Percentiles rank a stretch among this genome's conserved stretches.
These are phyloP conservation scores for Athene cunicularia DNA, from an alignment of 2,113 vertebrate species.

Conservation along the genomic window DNA sequence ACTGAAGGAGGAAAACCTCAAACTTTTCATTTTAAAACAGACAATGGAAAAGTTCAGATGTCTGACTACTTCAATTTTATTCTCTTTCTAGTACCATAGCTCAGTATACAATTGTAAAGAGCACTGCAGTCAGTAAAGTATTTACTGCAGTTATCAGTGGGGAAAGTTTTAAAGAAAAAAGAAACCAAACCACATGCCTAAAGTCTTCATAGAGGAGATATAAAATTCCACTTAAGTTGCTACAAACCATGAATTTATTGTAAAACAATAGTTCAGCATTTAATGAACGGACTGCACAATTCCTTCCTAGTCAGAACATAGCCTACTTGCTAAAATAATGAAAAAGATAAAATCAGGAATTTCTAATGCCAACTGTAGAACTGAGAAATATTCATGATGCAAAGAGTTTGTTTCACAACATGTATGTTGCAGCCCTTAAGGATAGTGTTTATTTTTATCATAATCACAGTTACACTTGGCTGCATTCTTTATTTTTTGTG, in stretches of 20 bases:
- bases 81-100: not conserved
- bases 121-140: not conserved
- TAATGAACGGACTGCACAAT: not conserved
- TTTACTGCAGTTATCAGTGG: not conserved
- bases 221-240: not conserved
- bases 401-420: not conserved
- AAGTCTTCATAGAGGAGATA: not conserved
- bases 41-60: not conserved
- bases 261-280: not conserved
- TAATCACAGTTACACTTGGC: not conserved
- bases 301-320: not conserved
- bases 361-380: not conserved
- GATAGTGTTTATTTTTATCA: not conserved
- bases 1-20: conserved; percentile 29
- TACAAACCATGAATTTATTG: not conserved
- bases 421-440: not conserved
- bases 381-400: not conserved
- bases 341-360: not conserved
- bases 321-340: not conserved
- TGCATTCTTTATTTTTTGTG: not conserved
- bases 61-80: not conserved
- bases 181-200: not conserved
- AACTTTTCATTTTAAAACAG: conserved; percentile 8
- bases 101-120: not conserved
- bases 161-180: not conserved